Conservation (phyloP, 2,113 vertebrate species). For the Cathartes aura region DNA sequence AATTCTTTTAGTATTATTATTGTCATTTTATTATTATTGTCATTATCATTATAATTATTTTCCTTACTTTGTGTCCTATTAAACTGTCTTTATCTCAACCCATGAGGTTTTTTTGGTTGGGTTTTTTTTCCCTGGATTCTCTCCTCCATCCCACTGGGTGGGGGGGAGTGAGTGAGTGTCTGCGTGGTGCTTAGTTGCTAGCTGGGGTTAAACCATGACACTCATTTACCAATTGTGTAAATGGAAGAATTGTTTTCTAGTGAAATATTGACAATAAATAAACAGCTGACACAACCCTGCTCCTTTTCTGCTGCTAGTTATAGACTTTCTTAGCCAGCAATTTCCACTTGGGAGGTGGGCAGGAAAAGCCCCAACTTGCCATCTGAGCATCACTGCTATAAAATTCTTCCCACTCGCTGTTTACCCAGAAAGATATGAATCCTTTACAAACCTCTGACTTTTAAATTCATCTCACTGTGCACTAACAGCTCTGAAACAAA, state of each 20-base stretch:
- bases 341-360: not conserved
- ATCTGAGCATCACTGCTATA: not conserved
- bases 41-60: too few relatives aligned
- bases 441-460: not conserved
- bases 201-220: too few relatives aligned
- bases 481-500: not conserved
- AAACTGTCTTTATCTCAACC: too few relatives aligned
- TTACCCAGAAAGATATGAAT: not conserved
- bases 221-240: not conserved
- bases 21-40: too few relatives aligned
- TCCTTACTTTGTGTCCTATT: too few relatives aligned
- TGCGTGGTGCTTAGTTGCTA: too few relatives aligned
- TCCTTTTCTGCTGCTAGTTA: not conserved
- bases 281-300: conserved; percentile 1
- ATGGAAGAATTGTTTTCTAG: conserved; percentile 50
- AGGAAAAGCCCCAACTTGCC: not conserved
- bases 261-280: conserved; percentile 31
- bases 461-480: not conserved
- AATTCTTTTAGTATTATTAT: too few relatives aligned
- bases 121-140: too few relatives aligned
- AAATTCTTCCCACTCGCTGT: not conserved
- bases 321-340: not conserved
- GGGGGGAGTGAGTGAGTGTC: too few relatives aligned
- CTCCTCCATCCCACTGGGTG: too few relatives aligned
- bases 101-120: too few relatives aligned